Evolutionary conservation across 2,113 vertebrate species (phyloP), one percentile per base, ranked within the genome.

Genomic region (Cololabis saira): DNA sequence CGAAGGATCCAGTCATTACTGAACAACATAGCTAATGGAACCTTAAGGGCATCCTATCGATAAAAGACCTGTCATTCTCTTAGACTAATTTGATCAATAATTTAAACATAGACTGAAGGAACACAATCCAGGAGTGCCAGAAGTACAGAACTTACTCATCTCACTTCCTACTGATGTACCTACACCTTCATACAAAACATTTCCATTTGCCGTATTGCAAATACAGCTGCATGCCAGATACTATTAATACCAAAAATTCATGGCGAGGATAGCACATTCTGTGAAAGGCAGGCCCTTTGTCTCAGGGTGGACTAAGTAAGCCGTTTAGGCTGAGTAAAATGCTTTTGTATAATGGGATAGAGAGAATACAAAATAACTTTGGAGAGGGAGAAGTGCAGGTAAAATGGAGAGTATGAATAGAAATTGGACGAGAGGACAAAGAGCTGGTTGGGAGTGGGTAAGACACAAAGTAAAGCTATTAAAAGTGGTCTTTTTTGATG

Each of bases 21-120:
- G 70, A 75, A 81, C 69, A 83, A 70, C 65, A 40, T 44, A 60
- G 65, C 76, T 82, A 83, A 85, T 81, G 75, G 82, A 82, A 71
- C 72, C 72, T 80, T 81, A 73, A 83, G 74, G 71, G 82, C 51
- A 62, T 30, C 17, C 42, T 68, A 83, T 84, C 67, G 75, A 84
- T 86, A 79, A 76, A 58, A 17, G 62, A 76, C 56, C 78, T 78
- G 80, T 63, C 71, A 67, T 52, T 76, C 63, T 70, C 61, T 67
- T 41, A 57, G 49, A 66, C 55, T 55, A 73, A 83, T 68, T 66
- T 55, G 45, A 85, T 87, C 76, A 82, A 82, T 83, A 85, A 82
- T 82, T 81, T 60, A 82, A 53, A 67, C 71, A 50, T 62, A 24
- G 59, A 33, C 67, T 63, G 24, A 24, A 67, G 47, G 56, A 68